A percentile compares a stretch with the other conserved stretches of the same genome.
Evolutionary conservation across 2,113 vertebrate species (phyloP).

Genomic region (Nanorana parkeri): DNA sequence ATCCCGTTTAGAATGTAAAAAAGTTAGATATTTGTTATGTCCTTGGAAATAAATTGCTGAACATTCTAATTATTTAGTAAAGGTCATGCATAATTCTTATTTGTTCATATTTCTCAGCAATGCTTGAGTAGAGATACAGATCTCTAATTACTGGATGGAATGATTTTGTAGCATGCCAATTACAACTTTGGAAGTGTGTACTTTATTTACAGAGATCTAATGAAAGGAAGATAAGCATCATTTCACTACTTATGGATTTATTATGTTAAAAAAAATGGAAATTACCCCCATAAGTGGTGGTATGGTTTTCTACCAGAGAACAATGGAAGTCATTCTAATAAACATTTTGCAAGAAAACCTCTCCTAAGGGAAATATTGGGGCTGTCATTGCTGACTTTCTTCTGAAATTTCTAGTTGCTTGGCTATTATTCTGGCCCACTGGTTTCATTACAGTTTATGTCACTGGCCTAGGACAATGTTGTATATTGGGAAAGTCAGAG

Average conservation of each 20-base stretch:
- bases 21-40: not conserved
- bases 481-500: too few relatives aligned
- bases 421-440: too few relatives aligned
- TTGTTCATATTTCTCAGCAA: not conserved
- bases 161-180: not conserved
- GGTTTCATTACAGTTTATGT: too few relatives aligned
- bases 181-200: not conserved
- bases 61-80: not conserved
- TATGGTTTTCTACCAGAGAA: not conserved
- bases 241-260: not conserved
- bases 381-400: too few relatives aligned
- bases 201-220: conserved; percentile 3
- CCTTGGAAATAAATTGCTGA: not conserved
- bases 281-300: not conserved
- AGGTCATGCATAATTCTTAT: conserved; percentile 23
- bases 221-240: not conserved
- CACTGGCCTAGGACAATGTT: too few relatives aligned
- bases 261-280: not conserved
- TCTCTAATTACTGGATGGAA: conserved; percentile 2
- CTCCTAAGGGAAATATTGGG: too few relatives aligned
- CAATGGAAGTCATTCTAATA: not conserved
- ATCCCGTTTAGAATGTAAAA: not conserved
- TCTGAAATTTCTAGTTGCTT: too few relatives aligned
- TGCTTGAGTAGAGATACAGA: not conserved
- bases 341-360: too few relatives aligned